phyloP scores from a whole-genome alignment of 2,797 vertebrate genomes.

The Toxotes lorentzi region DNA sequence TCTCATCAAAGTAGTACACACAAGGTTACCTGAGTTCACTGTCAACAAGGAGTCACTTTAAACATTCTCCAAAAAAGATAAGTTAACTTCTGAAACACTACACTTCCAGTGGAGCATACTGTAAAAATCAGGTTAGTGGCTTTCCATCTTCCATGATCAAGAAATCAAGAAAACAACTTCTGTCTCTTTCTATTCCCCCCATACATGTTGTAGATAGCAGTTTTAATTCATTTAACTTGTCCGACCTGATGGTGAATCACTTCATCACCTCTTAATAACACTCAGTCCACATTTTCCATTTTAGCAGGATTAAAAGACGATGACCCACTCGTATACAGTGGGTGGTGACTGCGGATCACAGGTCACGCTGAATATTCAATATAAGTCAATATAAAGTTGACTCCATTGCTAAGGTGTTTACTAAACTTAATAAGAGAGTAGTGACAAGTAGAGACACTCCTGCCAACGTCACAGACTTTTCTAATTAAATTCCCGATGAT shows the following conservation, averaged over 20 bases:
- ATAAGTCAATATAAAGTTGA: no score
- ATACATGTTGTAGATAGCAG: not conserved
- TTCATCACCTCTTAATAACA: conserved; percentile 55
- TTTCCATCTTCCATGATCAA: conserved; percentile 18
- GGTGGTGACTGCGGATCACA: conserved; percentile 21
- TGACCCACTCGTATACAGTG: conserved; percentile 1
- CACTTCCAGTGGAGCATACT: not conserved
- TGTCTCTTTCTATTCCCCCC: not conserved
- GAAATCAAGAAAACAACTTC: conserved; percentile 7
- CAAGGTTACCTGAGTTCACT: conserved; percentile 67
- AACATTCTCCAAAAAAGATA: conserved; percentile 30
- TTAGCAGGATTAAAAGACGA: conserved; percentile 22
- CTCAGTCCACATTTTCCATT: conserved; percentile 42
- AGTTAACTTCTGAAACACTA: not conserved
- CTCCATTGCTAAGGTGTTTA: conserved; percentile 49
- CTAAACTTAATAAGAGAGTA: conserved; percentile 36
- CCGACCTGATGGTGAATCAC: conserved; percentile 31
- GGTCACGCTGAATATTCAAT: conserved; percentile 30
- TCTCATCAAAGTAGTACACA: conserved; percentile 60
- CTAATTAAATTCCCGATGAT: conserved; percentile 56
- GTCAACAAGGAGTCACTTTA: conserved; percentile 50
- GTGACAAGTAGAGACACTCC: conserved; percentile 28
- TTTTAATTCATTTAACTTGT: not conserved
- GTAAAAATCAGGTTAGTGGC: not conserved
- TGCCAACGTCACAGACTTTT: conserved; percentile 33